These are phyloP conservation scores for Macrosoma leucophasiata DNA, from an alignment of 2,888 invertebrate genomes.

Conservation along the genomic window DNA sequence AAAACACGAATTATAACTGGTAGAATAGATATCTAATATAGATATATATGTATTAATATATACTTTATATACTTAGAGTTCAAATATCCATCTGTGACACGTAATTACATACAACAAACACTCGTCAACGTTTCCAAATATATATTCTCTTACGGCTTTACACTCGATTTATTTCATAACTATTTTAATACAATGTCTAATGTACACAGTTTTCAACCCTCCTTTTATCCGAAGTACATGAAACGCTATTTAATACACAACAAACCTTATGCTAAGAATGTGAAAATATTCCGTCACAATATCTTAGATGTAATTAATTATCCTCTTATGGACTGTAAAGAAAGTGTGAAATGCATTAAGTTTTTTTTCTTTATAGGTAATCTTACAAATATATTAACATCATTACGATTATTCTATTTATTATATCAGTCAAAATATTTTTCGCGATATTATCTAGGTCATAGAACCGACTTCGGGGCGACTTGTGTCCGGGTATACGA, in stretches of 20 bases:
- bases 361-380: constrained; percentile 67
- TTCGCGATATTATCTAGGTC: constrained; percentile 53
- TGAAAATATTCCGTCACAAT: constrained; percentile 72
- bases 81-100: constrained; percentile 62
- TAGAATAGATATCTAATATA: constrained; percentile 50
- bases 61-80: constrained; percentile 48
- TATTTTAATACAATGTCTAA: constrained; percentile 68
- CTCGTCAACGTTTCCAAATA: constrained; percentile 70
- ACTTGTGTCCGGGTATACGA: constrained; percentile 27
- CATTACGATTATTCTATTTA: constrained; percentile 46
- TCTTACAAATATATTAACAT: constrained; percentile 71
- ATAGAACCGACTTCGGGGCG: constrained; percentile 35
- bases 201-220: constrained; percentile 65
- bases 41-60: constrained; percentile 30
- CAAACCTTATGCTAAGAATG: constrained; percentile 70
- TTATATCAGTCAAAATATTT: constrained; percentile 73
- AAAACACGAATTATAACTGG: constrained; percentile 52
- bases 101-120: constrained; percentile 68
- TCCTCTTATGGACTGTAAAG: constrained; percentile 70
- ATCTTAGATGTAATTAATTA: constrained; percentile 61
- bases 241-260: constrained; percentile 70
- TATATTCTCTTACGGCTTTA: constrained; percentile 69
- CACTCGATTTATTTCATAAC: constrained; percentile 56
- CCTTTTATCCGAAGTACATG: constrained; percentile 63
- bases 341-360: constrained; percentile 74